Evolutionary conservation across 2,888 invertebrate genomes (phyloP).

Genomic region (Trissolcus japonicus): DNA sequence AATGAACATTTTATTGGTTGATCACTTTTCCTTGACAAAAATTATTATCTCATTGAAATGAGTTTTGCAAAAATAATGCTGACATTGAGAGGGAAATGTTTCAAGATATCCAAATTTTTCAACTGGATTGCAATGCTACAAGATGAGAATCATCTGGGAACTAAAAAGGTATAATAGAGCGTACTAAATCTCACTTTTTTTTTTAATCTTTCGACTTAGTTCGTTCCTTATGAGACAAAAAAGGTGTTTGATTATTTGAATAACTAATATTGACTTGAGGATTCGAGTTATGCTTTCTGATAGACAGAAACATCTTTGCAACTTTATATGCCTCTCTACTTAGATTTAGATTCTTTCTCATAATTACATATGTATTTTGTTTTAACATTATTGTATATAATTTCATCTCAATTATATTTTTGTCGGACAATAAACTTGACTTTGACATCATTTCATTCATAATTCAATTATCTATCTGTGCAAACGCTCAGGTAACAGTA

Average conservation of each 20-base stretch:
- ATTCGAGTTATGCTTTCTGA: constrained; percentile 33
- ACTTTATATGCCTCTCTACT: constrained; percentile 25
- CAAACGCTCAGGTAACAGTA: constrained; percentile 53
- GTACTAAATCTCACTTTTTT: too few species aligned
- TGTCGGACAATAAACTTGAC: constrained; percentile 31
- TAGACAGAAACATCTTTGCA: constrained; percentile 26
- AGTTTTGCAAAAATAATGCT: not conserved
- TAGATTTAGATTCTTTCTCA: constrained; percentile 30
- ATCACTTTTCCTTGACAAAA: too few species aligned
- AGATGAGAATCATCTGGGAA: too few species aligned
- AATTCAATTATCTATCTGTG: constrained; percentile 41
- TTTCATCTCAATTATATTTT: constrained; percentile 35
- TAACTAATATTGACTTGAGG: constrained; percentile 33
- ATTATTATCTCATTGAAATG: too few species aligned
- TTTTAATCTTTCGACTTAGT: too few species aligned
- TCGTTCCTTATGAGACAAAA: constrained; percentile 1
- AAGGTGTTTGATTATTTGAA: constrained; percentile 22
- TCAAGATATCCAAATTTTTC: too few species aligned
- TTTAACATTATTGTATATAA: constrained; percentile 39
- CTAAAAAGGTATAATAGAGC: too few species aligned
- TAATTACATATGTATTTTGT: constrained; percentile 23
- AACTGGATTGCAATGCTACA: too few species aligned
- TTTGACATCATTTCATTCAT: constrained; percentile 29
- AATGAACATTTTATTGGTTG: too few species aligned
- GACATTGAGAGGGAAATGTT: too few species aligned